A percentile compares a stretch with the other conserved stretches of the same genome.
These are phyloP conservation scores for Pagetopsis macropterus DNA, from an alignment of 2,797 vertebrate genomes.

Conservation along the genomic window DNA sequence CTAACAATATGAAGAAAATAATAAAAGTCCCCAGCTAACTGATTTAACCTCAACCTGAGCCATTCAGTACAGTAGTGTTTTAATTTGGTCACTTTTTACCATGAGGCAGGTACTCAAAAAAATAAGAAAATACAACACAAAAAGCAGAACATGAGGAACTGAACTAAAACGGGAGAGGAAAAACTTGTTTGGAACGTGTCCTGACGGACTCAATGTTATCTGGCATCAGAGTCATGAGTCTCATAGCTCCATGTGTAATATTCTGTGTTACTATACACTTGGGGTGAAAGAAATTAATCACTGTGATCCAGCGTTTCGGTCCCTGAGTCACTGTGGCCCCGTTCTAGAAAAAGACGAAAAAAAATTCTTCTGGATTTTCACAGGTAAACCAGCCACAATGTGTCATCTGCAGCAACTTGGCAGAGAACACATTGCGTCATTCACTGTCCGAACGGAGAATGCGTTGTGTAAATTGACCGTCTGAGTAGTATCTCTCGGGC, in stretches of 20 bases:
- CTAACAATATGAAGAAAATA: neutral
- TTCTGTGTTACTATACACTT: conserved; percentile 34
- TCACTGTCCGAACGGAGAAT: conserved; percentile 37
- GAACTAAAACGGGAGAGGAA: conserved; percentile 4
- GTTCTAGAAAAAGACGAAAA: conserved; percentile 18
- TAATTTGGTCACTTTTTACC: conserved; percentile 48
- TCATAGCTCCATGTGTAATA: conserved; percentile 16
- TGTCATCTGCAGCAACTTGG: conserved; percentile 42
- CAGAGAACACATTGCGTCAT: conserved; percentile 27
- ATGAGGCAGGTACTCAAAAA: conserved; percentile 26
- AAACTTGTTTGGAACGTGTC: conserved; percentile 17
- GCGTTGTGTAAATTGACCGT: conserved; percentile 22
- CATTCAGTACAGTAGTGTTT: conserved; percentile 38
- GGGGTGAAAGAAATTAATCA: conserved; percentile 44
- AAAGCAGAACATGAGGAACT: conserved; percentile 17
- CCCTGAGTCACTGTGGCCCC: conserved; percentile 57
- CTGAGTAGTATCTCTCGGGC: conserved; percentile 4
- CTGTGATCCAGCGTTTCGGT: conserved; percentile 33
- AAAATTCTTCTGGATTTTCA: conserved; percentile 33
- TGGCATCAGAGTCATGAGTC: conserved; percentile 24
- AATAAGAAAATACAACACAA: conserved; percentile 1
- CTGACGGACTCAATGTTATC: conserved; percentile 43
- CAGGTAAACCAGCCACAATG: conserved; percentile 38
- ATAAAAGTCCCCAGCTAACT: conserved; percentile 15
- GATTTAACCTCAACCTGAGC: conserved; percentile 35